Evolutionary conservation across 92 coral and sea anemone genomes (phyloP).

Genomic region (Palythoa caribaeorum): DNA sequence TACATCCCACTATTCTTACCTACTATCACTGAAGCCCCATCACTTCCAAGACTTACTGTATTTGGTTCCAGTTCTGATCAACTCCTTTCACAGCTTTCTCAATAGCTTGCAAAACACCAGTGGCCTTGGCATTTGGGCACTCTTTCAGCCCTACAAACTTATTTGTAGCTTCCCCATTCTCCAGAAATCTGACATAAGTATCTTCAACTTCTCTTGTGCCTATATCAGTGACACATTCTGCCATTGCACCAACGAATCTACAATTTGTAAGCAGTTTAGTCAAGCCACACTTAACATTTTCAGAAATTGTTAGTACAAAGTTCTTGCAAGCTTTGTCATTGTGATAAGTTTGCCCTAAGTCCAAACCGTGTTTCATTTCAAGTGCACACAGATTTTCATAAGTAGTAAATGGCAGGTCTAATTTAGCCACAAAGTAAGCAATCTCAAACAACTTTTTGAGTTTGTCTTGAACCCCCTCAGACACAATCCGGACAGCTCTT

Average conservation of each 20-base stretch:
- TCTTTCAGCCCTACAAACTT: constrained; percentile 43
- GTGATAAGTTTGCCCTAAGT: constrained; percentile 36
- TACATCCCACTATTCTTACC: constrained; percentile 11
- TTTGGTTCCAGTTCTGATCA: constrained; percentile 38
- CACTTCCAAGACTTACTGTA: constrained; percentile 11
- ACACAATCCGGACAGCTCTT: constrained; percentile 61
- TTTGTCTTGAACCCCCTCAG: constrained; percentile 59
- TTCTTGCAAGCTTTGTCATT: too few relatives aligned
- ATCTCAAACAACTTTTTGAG: constrained; percentile 33
- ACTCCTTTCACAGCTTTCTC: constrained; percentile 19
- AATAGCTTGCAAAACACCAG: constrained; percentile 34
- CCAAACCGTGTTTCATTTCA: constrained; percentile 53
- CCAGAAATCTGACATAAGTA: constrained; percentile 28
- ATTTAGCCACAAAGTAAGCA: constrained; percentile 61
- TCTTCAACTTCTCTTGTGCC: too few relatives aligned
- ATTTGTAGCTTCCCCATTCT: constrained; percentile 50
- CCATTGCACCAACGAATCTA: constrained; percentile 52
- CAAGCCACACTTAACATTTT: constrained; percentile 41
- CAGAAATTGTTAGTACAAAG: constrained; percentile 47
- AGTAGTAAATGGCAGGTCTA: constrained; percentile 60
- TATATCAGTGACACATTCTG: constrained; percentile 29
- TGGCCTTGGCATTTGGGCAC: constrained; percentile 46
- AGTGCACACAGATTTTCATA: constrained; percentile 48
- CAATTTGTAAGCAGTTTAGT: constrained; percentile 20
- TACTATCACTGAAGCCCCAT: constrained; percentile 17